Percentiles rank a stretch among this genome's conserved stretches.
phyloP scores from a whole-genome alignment of 2,888 invertebrate species.

The Luperina nickerlii region DNA sequence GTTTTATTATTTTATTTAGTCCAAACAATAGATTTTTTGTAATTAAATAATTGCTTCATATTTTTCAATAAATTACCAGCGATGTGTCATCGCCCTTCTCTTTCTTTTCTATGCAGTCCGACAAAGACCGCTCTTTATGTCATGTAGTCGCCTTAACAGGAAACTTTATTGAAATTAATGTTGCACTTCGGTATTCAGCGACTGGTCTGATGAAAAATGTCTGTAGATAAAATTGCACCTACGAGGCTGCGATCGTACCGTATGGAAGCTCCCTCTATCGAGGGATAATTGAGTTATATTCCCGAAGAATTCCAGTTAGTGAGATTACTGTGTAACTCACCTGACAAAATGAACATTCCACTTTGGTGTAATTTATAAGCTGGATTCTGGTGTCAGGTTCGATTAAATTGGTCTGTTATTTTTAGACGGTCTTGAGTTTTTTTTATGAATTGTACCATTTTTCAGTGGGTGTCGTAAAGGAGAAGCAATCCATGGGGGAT shows the following conservation, averaged over 20 bases:
- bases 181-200: slow-evolving; percentile 38
- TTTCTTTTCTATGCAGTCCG: too few relatives aligned
- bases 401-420: neutral
- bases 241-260: slow-evolving; percentile 29
- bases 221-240: slow-evolving; percentile 58
- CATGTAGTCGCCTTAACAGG: neutral
- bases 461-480: neutral
- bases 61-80: too few relatives aligned
- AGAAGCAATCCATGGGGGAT: neutral
- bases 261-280: slow-evolving; percentile 33
- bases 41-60: too few relatives aligned
- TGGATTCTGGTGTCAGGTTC: neutral
- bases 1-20: too few relatives aligned
- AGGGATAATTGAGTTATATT: slow-evolving; percentile 74
- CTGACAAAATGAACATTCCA: slow-evolving; percentile 44
- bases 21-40: too few relatives aligned
- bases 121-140: too few relatives aligned
- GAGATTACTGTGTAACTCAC: slow-evolving; percentile 48
- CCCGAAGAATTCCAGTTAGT: slow-evolving; percentile 63
- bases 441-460: neutral
- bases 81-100: too few relatives aligned
- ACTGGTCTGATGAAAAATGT: slow-evolving; percentile 67
- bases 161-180: slow-evolving; percentile 57
- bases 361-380: slow-evolving; percentile 8
- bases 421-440: neutral